Conservation (phyloP, 2,113 vertebrate genomes). For the Camelus dromedarius region DNA sequence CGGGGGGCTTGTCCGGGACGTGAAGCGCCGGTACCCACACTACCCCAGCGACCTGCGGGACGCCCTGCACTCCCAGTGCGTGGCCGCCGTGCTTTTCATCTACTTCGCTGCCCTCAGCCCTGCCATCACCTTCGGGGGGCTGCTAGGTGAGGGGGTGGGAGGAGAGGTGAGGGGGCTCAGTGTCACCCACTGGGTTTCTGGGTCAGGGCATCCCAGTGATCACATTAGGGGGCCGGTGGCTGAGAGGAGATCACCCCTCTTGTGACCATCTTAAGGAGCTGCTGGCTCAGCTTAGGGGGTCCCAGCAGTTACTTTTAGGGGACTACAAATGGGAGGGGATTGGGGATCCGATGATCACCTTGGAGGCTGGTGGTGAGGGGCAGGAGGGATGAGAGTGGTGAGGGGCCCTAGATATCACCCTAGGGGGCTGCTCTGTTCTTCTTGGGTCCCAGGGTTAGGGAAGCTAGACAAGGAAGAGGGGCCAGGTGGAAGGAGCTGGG, state of each 20-base stretch:
- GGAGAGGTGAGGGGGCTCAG: not conserved
- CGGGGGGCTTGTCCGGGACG: conserved; percentile 96
- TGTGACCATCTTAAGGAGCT: not conserved
- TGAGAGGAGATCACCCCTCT: not conserved
- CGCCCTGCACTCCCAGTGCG: conserved; percentile 95
- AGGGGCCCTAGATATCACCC: not conserved
- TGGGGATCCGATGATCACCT: not conserved
- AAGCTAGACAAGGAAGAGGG: not conserved
- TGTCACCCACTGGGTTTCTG: not conserved
- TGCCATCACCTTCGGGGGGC: conserved; percentile 98
- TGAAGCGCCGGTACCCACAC: conserved; percentile 95
- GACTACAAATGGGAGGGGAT: not conserved
- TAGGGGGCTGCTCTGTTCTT: not conserved
- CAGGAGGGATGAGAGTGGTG: not conserved
- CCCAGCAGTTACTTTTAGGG: not conserved
- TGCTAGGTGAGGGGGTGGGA: conserved; percentile 91
- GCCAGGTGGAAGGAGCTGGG: not conserved
- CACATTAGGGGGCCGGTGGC: not conserved
- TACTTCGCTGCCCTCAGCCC: conserved; percentile 99
- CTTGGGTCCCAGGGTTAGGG: not conserved
- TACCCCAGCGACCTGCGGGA: conserved; percentile 97
- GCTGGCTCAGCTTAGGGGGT: not conserved
- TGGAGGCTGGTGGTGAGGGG: not conserved
- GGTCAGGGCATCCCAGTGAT: not conserved
- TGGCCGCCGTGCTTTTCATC: conserved; percentile 98